These are phyloP conservation scores for Centruroides sculpturatus DNA, from an alignment of 1,140 invertebrate genomes.

Conservation along the genomic window DNA sequence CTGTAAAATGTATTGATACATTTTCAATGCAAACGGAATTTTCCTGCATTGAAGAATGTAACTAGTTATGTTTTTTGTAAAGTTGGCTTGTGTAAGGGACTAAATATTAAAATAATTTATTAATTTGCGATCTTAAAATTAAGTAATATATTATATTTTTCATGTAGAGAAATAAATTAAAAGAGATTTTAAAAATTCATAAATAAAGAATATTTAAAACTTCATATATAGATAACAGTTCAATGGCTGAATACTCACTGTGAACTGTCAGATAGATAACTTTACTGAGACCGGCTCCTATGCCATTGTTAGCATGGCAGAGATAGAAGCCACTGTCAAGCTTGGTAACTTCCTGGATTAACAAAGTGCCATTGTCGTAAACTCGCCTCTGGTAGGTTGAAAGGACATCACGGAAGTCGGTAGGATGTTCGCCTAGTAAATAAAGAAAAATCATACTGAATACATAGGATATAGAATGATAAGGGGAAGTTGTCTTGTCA, in stretches of 20 bases:
- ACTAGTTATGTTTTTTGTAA: too few relatives aligned
- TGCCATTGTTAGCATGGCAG: conserved; percentile 90
- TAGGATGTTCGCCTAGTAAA: neutral
- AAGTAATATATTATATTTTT: too few relatives aligned
- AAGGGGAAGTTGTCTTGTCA: too few relatives aligned
- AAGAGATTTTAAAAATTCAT: too few relatives aligned
- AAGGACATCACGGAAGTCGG: conserved; percentile 17
- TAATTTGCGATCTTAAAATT: too few relatives aligned
- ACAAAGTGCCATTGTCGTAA: conserved; percentile 38
- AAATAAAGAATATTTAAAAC: too few relatives aligned
- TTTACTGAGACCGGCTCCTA: conserved; percentile 70
- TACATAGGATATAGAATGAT: too few relatives aligned
- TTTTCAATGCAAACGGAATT: conserved; percentile 1
- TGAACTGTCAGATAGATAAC: conserved; percentile 39
- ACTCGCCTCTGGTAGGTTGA: conserved; percentile 61
- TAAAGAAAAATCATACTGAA: neutral
- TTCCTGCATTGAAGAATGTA: neutral
- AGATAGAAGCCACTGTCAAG: conserved; percentile 48
- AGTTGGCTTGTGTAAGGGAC: too few relatives aligned
- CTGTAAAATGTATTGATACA: neutral
- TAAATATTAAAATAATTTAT: too few relatives aligned
- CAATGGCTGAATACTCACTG: conserved; percentile 28
- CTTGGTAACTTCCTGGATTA: conserved; percentile 26
- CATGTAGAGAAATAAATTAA: too few relatives aligned
- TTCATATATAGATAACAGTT: neutral